Evolutionary conservation across 2,888 invertebrate genomes (phyloP).

Genomic region (Latrodectus elegans): DNA sequence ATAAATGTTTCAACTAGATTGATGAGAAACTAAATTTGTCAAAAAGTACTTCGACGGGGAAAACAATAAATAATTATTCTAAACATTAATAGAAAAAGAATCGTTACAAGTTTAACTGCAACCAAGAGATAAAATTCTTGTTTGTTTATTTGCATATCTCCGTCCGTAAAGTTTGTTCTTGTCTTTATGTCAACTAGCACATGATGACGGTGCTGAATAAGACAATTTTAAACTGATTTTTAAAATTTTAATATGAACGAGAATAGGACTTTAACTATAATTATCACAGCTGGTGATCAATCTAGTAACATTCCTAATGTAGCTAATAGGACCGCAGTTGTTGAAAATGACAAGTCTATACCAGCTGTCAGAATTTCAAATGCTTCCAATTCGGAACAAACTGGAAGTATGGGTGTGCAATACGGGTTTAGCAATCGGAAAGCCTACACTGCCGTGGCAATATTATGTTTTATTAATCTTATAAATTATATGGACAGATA

Average conservation of each 20-base stretch:
- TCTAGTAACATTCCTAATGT: background rate
- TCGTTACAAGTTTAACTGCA: too few relatives aligned
- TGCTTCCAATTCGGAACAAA: background rate
- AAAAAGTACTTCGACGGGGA: too few relatives aligned
- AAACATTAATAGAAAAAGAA: too few relatives aligned
- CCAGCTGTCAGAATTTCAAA: background rate
- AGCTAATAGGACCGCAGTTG: background rate
- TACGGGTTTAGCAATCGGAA: constrained; percentile 9
- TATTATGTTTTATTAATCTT: constrained; percentile 94
- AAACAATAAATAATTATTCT: too few relatives aligned
- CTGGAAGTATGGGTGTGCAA: constrained; percentile 19
- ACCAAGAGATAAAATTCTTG: background rate
- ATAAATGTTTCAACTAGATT: too few relatives aligned
- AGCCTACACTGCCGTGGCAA: constrained; percentile 78
- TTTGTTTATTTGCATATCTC: constrained; percentile 7
- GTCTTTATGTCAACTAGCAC: constrained; percentile 18
- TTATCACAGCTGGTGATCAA: constrained; percentile 10
- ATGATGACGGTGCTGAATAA: background rate
- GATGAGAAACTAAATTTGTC: too few relatives aligned
- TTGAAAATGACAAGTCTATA: constrained; percentile 7
- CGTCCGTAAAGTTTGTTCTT: too few relatives aligned
- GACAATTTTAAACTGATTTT: background rate
- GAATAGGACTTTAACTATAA: background rate
- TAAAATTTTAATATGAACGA: constrained; percentile 30
- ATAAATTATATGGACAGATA: constrained; percentile 99